phyloP scores from a whole-genome alignment of 1,140 invertebrate genomes.

The Drosophila ercepeae region DNA sequence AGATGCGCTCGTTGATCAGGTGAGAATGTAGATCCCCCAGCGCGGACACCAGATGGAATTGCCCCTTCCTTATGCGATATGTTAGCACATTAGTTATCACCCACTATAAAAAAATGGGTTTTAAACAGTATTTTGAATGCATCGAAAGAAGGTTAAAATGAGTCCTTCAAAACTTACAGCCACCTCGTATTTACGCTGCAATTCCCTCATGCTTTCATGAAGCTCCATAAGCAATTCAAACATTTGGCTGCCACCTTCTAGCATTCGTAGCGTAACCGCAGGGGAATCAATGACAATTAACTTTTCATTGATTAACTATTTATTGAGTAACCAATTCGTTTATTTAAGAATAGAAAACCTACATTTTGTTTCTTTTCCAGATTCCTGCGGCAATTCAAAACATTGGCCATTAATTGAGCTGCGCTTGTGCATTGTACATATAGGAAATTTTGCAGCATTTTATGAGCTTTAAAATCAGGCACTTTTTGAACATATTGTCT shows the following conservation, averaged over 20 bases:
- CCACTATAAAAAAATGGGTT: slow-evolving; percentile 25
- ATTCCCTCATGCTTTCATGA: slow-evolving; percentile 30
- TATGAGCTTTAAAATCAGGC: neutral
- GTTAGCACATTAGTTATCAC: slow-evolving; percentile 47
- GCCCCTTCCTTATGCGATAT: neutral
- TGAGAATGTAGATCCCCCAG: slow-evolving; percentile 45
- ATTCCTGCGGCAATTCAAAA: slow-evolving; percentile 27
- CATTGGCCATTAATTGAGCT: slow-evolving; percentile 29
- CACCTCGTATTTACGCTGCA: slow-evolving; percentile 28
- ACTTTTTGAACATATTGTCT: neutral
- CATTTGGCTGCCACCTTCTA: slow-evolving; percentile 24
- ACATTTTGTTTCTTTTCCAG: slow-evolving; percentile 33
- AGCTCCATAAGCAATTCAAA: slow-evolving; percentile 49
- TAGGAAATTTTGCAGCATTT: slow-evolving; percentile 49
- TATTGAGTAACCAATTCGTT: neutral
- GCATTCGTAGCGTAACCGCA: slow-evolving; percentile 55
- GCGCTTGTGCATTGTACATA: slow-evolving; percentile 33
- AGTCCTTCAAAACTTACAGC: slow-evolving; percentile 35
- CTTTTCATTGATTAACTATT: slow-evolving; percentile 37
- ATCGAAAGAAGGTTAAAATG: neutral
- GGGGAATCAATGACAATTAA: slow-evolving; percentile 63
- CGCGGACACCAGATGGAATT: slow-evolving; percentile 17
- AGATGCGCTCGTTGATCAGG: slow-evolving; percentile 64
- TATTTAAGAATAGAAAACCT: neutral
- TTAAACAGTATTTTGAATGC: neutral